Base-by-base conservation (phyloP, 2,888 invertebrate species). In the Pandemis cinnamomeana region DNA sequence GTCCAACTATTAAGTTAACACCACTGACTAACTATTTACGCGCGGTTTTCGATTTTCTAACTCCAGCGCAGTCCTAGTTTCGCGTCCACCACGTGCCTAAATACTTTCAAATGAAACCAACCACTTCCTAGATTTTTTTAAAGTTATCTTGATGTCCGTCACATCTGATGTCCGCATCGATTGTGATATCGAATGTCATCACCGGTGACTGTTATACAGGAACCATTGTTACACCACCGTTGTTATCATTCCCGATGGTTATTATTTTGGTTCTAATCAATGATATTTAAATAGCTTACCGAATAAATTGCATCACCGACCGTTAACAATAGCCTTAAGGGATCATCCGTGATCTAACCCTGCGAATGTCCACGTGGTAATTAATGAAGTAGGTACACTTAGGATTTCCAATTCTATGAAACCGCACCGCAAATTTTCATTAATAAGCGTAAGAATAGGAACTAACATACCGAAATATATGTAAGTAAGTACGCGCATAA, bases 191-290 rank as follows among this genome's bases (percentile, higher is more conserved):
- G 48, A 58, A 58, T 11, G 58, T 6, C 53, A 58, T 58, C 58
- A 58, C 58, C 58, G 4, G 48, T 8, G 15, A 58, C 58, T 58
- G 11, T 58, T 55, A 55, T 55, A 55, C 58, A 20, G 27, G 58
- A 20, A 62, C 42, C 62, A 62, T 62, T 62, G 67, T 71, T 75
- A 71, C 62, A 71, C 61, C 71, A 64, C 7, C 6, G 53, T 75
- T 62, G 48, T 44, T 60, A 71, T 64, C 46, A 11, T 27, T 66
- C 55, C 58, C 55, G 46, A 63, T 55, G 63, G 63, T 71, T 67
- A 72, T 82, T 87, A 84, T 87, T 89, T 84, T 86, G 79, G 51
- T 81, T 85, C 86, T 88, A 87, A 86, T 91, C 89, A 91, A 91
- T 91, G 86, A 61, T 91, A 88, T 93, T 92, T 89, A 88, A 83